Base-by-base conservation (phyloP, 2,888 invertebrate species). In the Cerceris ruficornis region DNA sequence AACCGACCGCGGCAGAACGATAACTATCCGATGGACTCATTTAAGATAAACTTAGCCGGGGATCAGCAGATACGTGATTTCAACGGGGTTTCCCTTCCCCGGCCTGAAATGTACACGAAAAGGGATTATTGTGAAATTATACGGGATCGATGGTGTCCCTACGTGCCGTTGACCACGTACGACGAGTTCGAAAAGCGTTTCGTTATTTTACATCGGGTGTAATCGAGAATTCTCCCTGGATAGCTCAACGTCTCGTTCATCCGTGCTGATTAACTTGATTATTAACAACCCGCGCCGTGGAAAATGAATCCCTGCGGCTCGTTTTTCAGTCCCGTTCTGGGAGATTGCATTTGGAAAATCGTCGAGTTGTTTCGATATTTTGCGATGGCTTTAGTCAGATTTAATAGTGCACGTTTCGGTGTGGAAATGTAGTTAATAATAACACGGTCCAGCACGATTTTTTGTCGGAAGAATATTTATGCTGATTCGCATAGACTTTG, bases 121-220 rank as follows among this genome's bases (percentile, higher is more conserved):
- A 81, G 76, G 84, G 90, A 89, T 89, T 88, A 90, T 88, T 88
- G 87, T 77, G 85, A 87, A 90, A 89, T 89, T 87, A 89, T 88
- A 88, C 79, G 76, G 87, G 83, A 84, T 84, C 83, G 77, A 70
- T 70, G 69, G 61, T 54, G 81, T 82, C 69, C 67, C 64, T 81
- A 84, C 71, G 84, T 84, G 74, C 69, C 55, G 65, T 57, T 71
- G 52, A 8, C 52, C 70, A 28, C 61, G 67, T 69, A 69, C 43
- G 71, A 82, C 81, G 69, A 82, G 74, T 81, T 71, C 72, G 68
- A 65, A 75, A 72, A 84, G 46, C 77, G 71, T 74, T 77, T 74
- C 81, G 77, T 84, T 84, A 82, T 84, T 82, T 77, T 75, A 49
- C 67, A 57, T 46, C 69, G 62, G 69, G 65, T n/a, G n/a, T 73